Evolutionary conservation across 2,888 invertebrate genomes (phyloP).

Genomic region (Acanthosepion lycidas): DNA sequence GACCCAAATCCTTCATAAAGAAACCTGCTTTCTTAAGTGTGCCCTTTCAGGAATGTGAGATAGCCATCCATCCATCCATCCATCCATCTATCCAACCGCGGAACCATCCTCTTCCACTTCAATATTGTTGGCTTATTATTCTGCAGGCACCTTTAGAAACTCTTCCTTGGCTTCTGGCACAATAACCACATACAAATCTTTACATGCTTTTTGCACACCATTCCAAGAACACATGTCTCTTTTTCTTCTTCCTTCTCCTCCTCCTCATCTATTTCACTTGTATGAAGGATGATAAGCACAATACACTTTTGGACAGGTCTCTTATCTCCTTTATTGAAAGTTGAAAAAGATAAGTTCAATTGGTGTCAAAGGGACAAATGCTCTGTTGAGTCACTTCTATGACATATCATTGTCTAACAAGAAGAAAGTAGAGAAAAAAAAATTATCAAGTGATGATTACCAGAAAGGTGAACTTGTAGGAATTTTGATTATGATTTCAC

Average conservation of each 20-base stretch:
- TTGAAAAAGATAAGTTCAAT: slow-evolving; percentile 22
- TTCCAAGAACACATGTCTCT: not conserved
- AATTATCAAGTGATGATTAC: not conserved
- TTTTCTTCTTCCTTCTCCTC: too few species aligned
- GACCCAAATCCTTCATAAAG: not conserved
- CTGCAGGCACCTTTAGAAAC: slow-evolving; percentile 1
- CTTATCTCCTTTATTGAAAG: slow-evolving; percentile 9
- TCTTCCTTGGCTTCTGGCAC: not conserved
- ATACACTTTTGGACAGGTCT: not conserved
- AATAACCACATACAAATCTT: slow-evolving; percentile 8
- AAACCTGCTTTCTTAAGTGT: not conserved
- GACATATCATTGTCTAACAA: slow-evolving; percentile 11
- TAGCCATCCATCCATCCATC: not conserved
- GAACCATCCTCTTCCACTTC: not conserved
- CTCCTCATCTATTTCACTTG: too few species aligned
- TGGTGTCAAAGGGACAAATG: slow-evolving; percentile 8
- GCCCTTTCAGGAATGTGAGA: slow-evolving; percentile 16
- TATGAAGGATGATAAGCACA: not conserved
- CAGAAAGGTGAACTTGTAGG: slow-evolving; percentile 3
- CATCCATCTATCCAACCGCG: not conserved
- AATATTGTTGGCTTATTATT: not conserved
- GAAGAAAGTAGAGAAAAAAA: not conserved
- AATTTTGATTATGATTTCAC: not conserved
- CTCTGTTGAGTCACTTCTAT: not conserved
- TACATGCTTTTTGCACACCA: not conserved